Base-by-base conservation (phyloP, 2,797 vertebrate species). In the Neopelma chrysocephalum region DNA sequence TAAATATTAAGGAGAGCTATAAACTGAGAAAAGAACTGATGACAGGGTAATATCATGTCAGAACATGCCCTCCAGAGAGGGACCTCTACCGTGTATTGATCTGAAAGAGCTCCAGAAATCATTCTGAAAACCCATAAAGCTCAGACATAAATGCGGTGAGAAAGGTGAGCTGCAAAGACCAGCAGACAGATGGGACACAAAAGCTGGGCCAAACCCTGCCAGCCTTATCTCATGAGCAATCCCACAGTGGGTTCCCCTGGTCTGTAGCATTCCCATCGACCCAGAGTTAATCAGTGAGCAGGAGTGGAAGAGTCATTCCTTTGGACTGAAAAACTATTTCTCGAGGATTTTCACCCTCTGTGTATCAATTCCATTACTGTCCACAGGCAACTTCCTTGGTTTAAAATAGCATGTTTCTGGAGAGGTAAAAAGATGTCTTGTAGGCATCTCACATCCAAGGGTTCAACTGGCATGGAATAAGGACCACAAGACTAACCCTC, bases 1-100 rank as follows among this genome's bases (percentile, higher is more conserved):
- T 96, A 95, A 93, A 94, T 96, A 92, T 94, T 93, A 97, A 97
- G 82, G 83, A 89, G 60, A 82, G 78, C 86, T 93, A 96, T 95
- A 96, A 94, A 96, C 75, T 1, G 8, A 92, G 90, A 95, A 94
- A 23, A 93, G 81, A 93, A 92, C 0, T 23, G 7, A 76, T 88
- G 56, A 85, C 91, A 90, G 80, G 68, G 81, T 87, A 95, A 92
- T 95, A 94, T 96, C 93, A 95, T 73, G 80, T 91, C 94, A 94
- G 96, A 94, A 93, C 66, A 70, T 94, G 77, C 82, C 80, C 94
- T 95, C 89, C 77, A 88, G 93, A 95, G 91, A 91, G 72, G 26
- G 40, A 86, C 64, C 4, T 6, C 82, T 95, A 54, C 75, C 31
- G 58, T 1, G 10, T 86, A 91, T 86, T 73, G 89, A 95, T 93